Base-by-base conservation (phyloP, 2,888 invertebrate genomes). In the Bombyx huttoni region DNA sequence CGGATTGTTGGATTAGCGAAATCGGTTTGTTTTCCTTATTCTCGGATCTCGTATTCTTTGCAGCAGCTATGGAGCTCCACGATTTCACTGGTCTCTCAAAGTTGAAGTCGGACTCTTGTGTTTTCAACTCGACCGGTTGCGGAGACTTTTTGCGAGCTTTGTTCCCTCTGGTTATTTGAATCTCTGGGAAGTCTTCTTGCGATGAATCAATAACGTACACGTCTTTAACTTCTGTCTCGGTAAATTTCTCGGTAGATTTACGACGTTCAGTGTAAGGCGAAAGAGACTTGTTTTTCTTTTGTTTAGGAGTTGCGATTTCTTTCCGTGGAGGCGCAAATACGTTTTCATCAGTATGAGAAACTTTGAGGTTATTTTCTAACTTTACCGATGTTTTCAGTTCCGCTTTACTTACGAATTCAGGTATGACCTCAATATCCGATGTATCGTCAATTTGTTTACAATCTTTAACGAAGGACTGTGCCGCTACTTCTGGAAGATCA, bases 51-150 rank as follows among this genome's bases (percentile, higher is more conserved):
- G 40, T 40, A 51, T 52, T 76, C 62, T 77, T 81, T 13, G 76
- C 70, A 3, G 89, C 86, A 47, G 89, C 89, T 58, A 90, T 83
- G 49, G 85, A 86, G 64, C 90, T 90, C 90, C 90, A 91, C 12
- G 90, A 89, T 68, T 86, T 87, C 34, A 78, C 73, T 3, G 75
- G 79, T 57, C 75, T 76, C 33, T 78, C 78, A 35, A 62, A 54
- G 13, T 65, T 54, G 3, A 63, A 53, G 49, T 76, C 76, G 48
- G 61, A 63, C 8, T 59, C 61, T 55, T 62, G 62, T 49, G 12
- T 51, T 50, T 63, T 56, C 64, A 68, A 70, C 10, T 75, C 69
- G 8, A 57, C 53, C 5, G 74, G 68, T 49, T 79, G 80, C 8
- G 83, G 79, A 3, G 85, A 81, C 57, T 74, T 81, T 57, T 81